phyloP scores from a whole-genome alignment of 1,140 invertebrate genomes.

The Pomacea maculata region DNA sequence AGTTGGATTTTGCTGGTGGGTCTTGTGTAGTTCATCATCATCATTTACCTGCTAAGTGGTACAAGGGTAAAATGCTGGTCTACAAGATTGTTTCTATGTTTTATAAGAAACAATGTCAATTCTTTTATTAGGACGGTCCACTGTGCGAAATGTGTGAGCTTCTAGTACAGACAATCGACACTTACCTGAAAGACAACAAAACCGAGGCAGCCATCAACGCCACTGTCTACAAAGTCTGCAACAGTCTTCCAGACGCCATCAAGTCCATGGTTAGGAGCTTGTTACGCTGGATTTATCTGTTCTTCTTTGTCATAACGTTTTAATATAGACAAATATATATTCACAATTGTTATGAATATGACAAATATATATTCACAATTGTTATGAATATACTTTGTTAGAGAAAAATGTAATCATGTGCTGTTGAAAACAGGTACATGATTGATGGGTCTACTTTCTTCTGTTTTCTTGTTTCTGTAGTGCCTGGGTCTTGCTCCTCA shows the following conservation, averaged over 20 bases:
- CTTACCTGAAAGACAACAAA: constrained; percentile 31
- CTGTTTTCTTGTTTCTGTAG: not conserved
- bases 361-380: too few relatives aligned
- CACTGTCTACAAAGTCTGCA: constrained; percentile 31
- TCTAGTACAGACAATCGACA: constrained; percentile 22
- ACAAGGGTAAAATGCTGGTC: too few relatives aligned
- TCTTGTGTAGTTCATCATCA: too few relatives aligned
- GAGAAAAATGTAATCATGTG: not conserved
- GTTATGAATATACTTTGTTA: too few relatives aligned
- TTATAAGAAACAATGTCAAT: too few relatives aligned
- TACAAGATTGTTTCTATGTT: too few relatives aligned
- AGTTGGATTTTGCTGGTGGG: too few relatives aligned
- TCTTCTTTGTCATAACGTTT: too few relatives aligned
- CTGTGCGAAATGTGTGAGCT: constrained; percentile 32
- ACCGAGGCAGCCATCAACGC: constrained; percentile 30
- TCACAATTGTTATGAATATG: too few relatives aligned
- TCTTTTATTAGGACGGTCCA: not conserved
- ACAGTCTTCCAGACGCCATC: constrained; percentile 17
- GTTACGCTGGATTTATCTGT: not conserved
- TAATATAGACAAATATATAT: too few relatives aligned
- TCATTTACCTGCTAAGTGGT: too few relatives aligned
- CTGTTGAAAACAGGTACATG: not conserved
- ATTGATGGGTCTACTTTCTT: not conserved
- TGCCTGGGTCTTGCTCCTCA: constrained; percentile 19
- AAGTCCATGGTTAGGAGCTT: constrained; percentile 19